Base-by-base conservation (phyloP, 2,888 invertebrate species). In the Malachius bipustulatus region DNA sequence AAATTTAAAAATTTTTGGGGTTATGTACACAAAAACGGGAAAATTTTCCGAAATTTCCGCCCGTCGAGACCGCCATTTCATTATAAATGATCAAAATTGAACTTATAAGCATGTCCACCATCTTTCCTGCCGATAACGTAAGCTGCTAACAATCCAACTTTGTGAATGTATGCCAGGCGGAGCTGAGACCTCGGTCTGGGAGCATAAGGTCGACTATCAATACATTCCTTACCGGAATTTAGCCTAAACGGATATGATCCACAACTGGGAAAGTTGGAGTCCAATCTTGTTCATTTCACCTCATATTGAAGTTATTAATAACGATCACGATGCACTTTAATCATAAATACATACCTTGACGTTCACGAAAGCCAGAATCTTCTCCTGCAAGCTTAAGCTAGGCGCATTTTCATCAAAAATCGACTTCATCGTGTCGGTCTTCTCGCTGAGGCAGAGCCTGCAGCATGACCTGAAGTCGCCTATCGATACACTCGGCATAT, bases 351-450 rank as follows among this genome's bases (percentile, higher is more conserved):
- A 59, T 64, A 79, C 80, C 73, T 78, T 70, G 44, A 80, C 70
- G 39, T 74, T 68, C 47, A 80, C 65, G 54, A 71, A 75, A 54
- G 69, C 68, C 56, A 68, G 68, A 57, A 80, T 79, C 67, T 73
- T 77, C 45, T 67, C 67, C 42, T 67, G 71, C 50, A 79, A 65
- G 55, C 67, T 61, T 27, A 45, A 44, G 39, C 52, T 48, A 35
- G 47, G 50, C 32, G 47, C 37, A 10, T 41, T 36, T 32, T 49
- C 53, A 32, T 46, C 48, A 45, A 57, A 60, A 48, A 62, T 52
- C 36, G 57, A 54, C 45, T 52, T 55, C 44, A 60, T 49, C 42
- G 48, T 40, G 37, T 56, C 56, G 40, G 46, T 48, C 30, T 61
- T 54, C 29, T 62, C 56, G 33, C 50, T 51, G 45, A 63, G 52